These are phyloP conservation scores for Sardinella longiceps DNA, from an alignment of 2,797 vertebrate species.

Conservation along the genomic window DNA sequence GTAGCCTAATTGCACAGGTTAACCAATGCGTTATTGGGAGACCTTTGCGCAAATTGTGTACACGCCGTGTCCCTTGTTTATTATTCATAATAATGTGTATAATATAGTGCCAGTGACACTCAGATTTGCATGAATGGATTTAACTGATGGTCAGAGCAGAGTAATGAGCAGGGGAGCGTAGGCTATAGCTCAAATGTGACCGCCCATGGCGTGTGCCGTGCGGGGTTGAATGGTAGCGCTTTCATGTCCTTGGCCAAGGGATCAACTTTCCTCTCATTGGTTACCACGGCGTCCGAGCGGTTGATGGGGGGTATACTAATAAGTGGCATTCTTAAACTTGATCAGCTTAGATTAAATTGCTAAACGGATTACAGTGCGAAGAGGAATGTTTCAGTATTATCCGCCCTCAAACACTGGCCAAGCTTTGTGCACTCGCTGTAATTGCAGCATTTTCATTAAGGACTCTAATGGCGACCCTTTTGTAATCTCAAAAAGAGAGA, in stretches of 20 bases:
- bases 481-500: conserved; percentile 58
- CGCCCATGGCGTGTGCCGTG: conserved; percentile 33
- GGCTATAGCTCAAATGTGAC: background rate
- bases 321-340: conserved; percentile 67
- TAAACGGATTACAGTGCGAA: conserved; percentile 72
- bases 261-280: conserved; percentile 16
- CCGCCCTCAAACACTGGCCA: conserved; percentile 50
- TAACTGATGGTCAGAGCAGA: background rate
- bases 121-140: background rate
- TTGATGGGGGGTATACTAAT: conserved; percentile 50
- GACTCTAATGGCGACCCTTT: conserved; percentile 40
- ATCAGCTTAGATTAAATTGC: conserved; percentile 67
- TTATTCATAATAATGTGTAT: background rate
- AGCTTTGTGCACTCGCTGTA: conserved; percentile 52
- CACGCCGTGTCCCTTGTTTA: background rate
- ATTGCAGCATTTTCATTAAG: conserved; percentile 29
- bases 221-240: conserved; percentile 10
- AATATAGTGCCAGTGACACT: background rate
- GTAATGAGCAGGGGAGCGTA: background rate
- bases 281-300: background rate
- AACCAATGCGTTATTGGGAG: background rate
- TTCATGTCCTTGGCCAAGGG: conserved; percentile 14
- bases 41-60: background rate
- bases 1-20: background rate
- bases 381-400: conserved; percentile 76